Conservation (phyloP, 35 echinoderm and acorn worm species). For the Lytechinus variegatus region DNA sequence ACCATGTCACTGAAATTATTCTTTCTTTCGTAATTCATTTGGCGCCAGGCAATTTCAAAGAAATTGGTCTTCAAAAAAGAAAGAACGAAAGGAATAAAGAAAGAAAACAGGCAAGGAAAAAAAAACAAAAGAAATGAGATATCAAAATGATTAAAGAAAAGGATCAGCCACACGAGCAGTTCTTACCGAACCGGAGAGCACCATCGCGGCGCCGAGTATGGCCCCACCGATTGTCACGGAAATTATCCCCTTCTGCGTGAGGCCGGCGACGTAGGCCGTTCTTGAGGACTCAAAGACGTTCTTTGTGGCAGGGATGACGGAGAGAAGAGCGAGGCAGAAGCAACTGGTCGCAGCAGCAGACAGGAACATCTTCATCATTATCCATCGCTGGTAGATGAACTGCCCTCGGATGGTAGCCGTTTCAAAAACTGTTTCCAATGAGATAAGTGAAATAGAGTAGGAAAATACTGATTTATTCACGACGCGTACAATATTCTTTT, state of each 20-base stretch:
- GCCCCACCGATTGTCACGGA: slow-evolving; percentile 51
- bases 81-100: too few relatives aligned
- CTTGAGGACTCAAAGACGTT: slow-evolving; percentile 37
- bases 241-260: slow-evolving; percentile 59
- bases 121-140: too few relatives aligned
- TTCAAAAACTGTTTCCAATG: slow-evolving; percentile 66
- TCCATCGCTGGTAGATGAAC: slow-evolving; percentile 72
- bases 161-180: too few relatives aligned
- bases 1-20: too few relatives aligned
- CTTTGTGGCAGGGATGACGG: slow-evolving; percentile 56
- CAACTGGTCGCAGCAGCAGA: slow-evolving; percentile 50
- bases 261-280: slow-evolving; percentile 45
- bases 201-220: slow-evolving; percentile 72
- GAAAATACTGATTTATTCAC: background rate
- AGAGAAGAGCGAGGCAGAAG: slow-evolving; percentile 58
- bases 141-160: too few relatives aligned
- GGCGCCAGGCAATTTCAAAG: too few relatives aligned
- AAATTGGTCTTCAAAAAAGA: too few relatives aligned
- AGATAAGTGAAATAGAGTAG: background rate
- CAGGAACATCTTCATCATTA: slow-evolving; percentile 85
- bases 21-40: too few relatives aligned
- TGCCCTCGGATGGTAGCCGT: slow-evolving; percentile 65
- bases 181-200: slow-evolving; percentile 64
- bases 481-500: too few relatives aligned
- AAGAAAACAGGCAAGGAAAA: too few relatives aligned